These are phyloP conservation scores for Eclectus roratus DNA, from an alignment of 2,113 vertebrate genomes.

Conservation along the genomic window DNA sequence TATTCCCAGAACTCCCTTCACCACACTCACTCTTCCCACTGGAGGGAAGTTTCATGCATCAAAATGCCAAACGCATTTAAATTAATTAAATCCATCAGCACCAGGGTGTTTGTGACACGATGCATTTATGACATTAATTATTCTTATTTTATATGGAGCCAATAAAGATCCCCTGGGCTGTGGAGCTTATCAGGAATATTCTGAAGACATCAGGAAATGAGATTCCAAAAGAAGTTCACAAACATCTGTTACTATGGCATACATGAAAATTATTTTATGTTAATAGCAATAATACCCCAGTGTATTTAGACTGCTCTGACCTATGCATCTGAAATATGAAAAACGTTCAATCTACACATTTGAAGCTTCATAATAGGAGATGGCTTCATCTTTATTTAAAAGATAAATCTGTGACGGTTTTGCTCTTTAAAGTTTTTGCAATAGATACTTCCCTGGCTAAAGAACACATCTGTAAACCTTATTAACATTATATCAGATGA, in stretches of 20 bases:
- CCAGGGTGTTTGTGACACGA: not conserved
- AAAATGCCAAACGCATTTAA: not conserved
- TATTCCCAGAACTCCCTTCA: not conserved
- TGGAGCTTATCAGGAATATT: constrained; percentile 4
- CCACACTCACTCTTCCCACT: not conserved
- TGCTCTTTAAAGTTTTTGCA: not conserved
- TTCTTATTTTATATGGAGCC: not conserved
- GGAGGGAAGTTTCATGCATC: not conserved
- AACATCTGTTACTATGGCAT: not conserved
- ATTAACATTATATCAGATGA: rapidly evolving
- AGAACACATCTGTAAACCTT: not conserved
- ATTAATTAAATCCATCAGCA: not conserved
- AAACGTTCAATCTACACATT: not conserved
- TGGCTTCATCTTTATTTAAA: not conserved
- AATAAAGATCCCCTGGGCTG: not conserved
- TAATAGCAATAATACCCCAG: not conserved
- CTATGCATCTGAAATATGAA: not conserved
- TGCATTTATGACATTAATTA: not conserved
- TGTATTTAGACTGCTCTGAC: not conserved
- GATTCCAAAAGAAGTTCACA: constrained; percentile 16
- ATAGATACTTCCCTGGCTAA: not conserved
- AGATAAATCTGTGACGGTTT: not conserved
- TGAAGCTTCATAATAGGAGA: not conserved
- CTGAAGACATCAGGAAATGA: not conserved
- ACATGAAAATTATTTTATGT: not conserved